These are phyloP conservation scores for Tupaia tana DNA, from an alignment of 2,113 vertebrate genomes.

Conservation along the genomic window DNA sequence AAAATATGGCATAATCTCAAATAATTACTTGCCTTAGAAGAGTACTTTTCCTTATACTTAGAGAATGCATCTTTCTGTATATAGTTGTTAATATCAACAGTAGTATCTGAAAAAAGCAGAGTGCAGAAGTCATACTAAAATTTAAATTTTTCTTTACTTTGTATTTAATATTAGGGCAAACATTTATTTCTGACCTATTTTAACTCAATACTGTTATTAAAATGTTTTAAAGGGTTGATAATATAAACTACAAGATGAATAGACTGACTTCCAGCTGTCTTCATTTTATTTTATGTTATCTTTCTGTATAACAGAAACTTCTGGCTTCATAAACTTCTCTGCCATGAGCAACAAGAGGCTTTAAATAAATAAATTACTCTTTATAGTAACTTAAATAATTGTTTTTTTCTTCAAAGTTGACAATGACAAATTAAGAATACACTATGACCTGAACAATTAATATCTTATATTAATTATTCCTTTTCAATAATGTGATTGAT, in stretches of 20 bases:
- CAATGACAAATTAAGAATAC: background rate
- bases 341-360: background rate
- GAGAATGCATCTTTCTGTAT: background rate
- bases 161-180: background rate
- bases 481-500: constrained; percentile 29
- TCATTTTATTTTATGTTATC: background rate
- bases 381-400: background rate
- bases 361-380: background rate
- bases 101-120: background rate
- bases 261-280: background rate
- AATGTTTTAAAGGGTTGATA: background rate
- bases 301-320: background rate
- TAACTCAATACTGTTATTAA: background rate
- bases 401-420: background rate
- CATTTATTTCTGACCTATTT: no score
- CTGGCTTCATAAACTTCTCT: background rate
- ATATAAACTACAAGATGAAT: background rate
- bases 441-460: background rate
- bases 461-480: background rate
- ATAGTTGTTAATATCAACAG: background rate
- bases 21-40: background rate
- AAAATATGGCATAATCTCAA: background rate
- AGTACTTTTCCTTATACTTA: background rate
- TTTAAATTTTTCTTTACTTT: background rate
- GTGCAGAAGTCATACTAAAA: background rate